Evolutionary conservation across 2,888 invertebrate species (phyloP), one percentile per base, ranked within the genome.

Genomic region (Stramonita haemastoma): DNA sequence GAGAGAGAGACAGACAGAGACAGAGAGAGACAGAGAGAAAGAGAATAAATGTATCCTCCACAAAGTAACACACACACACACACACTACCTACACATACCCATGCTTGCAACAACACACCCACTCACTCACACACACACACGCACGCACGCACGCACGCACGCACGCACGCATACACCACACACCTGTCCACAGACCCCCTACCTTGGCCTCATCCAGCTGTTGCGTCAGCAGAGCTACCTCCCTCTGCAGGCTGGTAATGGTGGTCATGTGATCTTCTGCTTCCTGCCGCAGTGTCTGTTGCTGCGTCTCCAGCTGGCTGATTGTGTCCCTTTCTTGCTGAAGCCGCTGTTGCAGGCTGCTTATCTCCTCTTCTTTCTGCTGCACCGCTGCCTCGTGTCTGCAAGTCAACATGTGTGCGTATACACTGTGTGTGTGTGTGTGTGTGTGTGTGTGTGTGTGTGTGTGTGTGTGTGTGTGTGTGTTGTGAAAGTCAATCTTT

Each of bases 321-420:
- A 93, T 46, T 70, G 92, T 90, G 19, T 90, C 89, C 79, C 91
- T 92, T 32, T 93, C 89, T 13, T 85, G 90, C 5, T 89, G 90
- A 46, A 93, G 90, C 86, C 92, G 91, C 8, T 87, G 79, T 88
- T 92, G 92, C 15, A 92, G 91, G 86, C 90, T 90, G 56, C 91
- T 86, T 36, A 93, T 91, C 73, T 91, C 90, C 15, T 87, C 89
- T 32, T 91, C 87, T 85, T 92, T 92, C 56, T 92, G 91, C 70
- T 91, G 90, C 11, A 90, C 91, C 17, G 90, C 89, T 26, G 90
- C 88, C 83, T 90, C 73, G 87, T 29, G 15, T 17, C 83, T 83
- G 36, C 15, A 17, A 46, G 46, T 46, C 46, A 46, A 46, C 8
- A 46, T 46, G 46, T 46, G 46, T 8, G 46, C 46, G 46, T 8